phyloP scores from a whole-genome alignment of 30 jellyfish, hydroid and myxozoan species.

The Catostylus mosaicus region DNA sequence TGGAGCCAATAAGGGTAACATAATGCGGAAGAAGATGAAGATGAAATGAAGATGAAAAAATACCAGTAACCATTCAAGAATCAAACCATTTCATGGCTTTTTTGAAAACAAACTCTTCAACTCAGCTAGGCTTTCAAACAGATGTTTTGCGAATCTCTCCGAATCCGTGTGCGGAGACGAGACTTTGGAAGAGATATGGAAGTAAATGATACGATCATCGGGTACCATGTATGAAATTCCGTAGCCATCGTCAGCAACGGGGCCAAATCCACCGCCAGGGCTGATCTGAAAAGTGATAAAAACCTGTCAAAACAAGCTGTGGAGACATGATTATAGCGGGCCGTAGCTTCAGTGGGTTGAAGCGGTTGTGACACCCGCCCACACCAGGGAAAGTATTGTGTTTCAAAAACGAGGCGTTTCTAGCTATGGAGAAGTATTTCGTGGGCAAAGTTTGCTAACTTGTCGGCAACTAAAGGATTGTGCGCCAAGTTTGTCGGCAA shows the following conservation, averaged over 20 bases:
- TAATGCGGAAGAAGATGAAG: too few species aligned
- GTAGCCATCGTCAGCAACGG: constrained; percentile 97
- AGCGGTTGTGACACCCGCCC: too few species aligned
- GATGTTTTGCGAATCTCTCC: constrained; percentile 53
- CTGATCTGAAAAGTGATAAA: constrained; percentile 51
- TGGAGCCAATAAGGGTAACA: too few species aligned
- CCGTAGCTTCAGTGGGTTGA: too few species aligned
- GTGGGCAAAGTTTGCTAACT: too few species aligned
- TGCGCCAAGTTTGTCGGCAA: too few species aligned
- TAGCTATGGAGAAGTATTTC: too few species aligned
- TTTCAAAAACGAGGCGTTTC: too few species aligned
- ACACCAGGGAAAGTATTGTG: too few species aligned
- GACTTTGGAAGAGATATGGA: constrained; percentile 88
- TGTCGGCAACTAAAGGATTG: too few species aligned
- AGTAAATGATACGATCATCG: constrained; percentile 83
- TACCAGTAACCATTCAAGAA: neutral
- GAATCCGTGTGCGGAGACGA: constrained; percentile 83
- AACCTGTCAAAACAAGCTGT: neutral
- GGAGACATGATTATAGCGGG: too few species aligned
- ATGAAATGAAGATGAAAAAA: too few species aligned
- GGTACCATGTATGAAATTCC: constrained; percentile 98
- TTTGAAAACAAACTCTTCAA: constrained; percentile 46
- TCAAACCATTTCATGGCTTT: constrained; percentile 3
- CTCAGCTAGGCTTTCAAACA: constrained; percentile 85
- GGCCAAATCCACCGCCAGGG: constrained; percentile 99